A percentile compares a stretch with the other conserved stretches of the same genome.
Conservation (phyloP, 2,888 invertebrate species). For the Fragum sueziense region DNA sequence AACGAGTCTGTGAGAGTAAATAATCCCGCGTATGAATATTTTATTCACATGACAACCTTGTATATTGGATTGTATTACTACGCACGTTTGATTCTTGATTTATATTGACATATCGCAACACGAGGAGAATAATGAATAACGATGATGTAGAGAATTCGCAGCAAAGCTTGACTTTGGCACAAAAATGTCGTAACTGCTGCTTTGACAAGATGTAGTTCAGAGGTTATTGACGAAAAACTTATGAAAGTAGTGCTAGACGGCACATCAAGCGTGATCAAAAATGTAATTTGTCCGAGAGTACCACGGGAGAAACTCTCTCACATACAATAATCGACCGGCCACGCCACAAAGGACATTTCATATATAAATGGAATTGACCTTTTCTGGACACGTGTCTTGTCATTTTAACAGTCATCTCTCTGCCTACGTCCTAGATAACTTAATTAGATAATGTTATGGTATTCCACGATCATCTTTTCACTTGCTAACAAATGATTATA, state of each 20-base stretch:
- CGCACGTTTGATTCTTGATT: slow-evolving; percentile 19
- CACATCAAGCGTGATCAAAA: neutral
- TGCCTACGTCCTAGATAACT: too few species aligned
- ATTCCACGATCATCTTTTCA: too few species aligned
- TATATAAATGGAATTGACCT: too few species aligned
- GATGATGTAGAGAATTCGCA: too few species aligned
- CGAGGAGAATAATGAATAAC: neutral
- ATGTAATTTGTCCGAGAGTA: neutral
- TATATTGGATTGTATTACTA: slow-evolving; percentile 18
- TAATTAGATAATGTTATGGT: too few species aligned
- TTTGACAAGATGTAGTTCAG: too few species aligned
- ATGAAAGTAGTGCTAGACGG: neutral
- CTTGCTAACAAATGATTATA: too few species aligned
- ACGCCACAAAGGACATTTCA: too few species aligned
- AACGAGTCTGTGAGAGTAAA: slow-evolving; percentile 13
- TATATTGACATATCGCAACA: neutral
- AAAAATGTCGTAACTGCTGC: neutral
- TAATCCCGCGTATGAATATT: slow-evolving; percentile 21
- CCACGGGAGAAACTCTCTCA: neutral
- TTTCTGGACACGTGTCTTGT: too few species aligned
- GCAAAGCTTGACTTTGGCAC: neutral
- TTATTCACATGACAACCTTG: slow-evolving; percentile 24
- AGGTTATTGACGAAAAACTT: neutral
- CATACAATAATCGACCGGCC: too few species aligned
- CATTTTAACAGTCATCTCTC: too few species aligned